These are phyloP conservation scores for Anseranas semipalmata DNA, from an alignment of 2,113 vertebrate genomes.

Conservation along the genomic window DNA sequence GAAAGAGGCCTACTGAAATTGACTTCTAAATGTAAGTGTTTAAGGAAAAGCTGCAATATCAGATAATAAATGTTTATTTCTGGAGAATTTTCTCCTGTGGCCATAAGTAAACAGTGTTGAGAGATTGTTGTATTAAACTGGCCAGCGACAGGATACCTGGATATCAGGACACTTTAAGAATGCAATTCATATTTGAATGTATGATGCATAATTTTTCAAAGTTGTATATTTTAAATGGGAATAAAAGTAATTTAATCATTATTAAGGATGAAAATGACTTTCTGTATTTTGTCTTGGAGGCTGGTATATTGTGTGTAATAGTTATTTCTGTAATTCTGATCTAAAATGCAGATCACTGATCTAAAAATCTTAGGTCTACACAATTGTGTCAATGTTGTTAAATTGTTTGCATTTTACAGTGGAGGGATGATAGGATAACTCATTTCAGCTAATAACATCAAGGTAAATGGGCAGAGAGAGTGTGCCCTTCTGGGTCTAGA, in stretches of 20 bases:
- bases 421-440: background rate
- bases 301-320: background rate
- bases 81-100: background rate
- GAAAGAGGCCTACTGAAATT: background rate
- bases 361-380: background rate
- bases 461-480: background rate
- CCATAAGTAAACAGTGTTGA: background rate
- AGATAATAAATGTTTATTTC: background rate
- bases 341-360: background rate
- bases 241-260: constrained; percentile 50
- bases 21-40: constrained; percentile 19
- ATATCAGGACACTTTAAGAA: background rate
- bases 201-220: constrained; percentile 36
- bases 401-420: background rate
- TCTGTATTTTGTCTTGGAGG: background rate
- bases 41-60: background rate
- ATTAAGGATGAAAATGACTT: background rate
- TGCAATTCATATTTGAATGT: constrained; percentile 45
- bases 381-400: background rate
- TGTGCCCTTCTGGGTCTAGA: fast-evolving
- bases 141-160: background rate
- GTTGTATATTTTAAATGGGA: constrained; percentile 61
- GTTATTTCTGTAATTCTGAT: background rate
- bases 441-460: background rate
- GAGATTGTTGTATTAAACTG: background rate